A percentile compares a stretch with the other conserved stretches of the same genome.
Evolutionary conservation across 2,113 vertebrate genomes (phyloP).

Genomic region (Zosterops japonicus): DNA sequence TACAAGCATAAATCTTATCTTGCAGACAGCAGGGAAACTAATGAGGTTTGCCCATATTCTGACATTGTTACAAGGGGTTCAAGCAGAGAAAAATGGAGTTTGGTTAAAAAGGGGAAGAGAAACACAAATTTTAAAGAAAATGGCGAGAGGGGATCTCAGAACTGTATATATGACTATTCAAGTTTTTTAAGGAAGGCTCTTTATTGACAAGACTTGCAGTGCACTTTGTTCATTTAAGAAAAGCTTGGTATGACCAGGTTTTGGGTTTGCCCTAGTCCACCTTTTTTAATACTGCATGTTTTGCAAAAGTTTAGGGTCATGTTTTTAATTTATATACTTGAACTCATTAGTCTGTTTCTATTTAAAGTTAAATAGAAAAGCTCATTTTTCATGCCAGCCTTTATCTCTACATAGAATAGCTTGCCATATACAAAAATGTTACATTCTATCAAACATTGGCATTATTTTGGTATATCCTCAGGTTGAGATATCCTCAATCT

Average conservation of each 20-base stretch:
- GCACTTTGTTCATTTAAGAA: neutral
- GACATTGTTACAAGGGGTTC: constrained; percentile 60
- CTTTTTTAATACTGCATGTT: constrained; percentile 1
- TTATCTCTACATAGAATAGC: neutral
- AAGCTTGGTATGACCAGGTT: neutral
- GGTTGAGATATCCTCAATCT: neutral
- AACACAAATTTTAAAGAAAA: neutral
- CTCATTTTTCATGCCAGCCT: constrained; percentile 45
- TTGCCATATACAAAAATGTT: constrained; percentile 8
- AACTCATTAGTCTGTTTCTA: constrained; percentile 43
- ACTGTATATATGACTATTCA: neutral
- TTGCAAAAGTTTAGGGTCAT: constrained; percentile 6
- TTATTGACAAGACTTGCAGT: neutral
- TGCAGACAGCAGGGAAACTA: constrained; percentile 73
- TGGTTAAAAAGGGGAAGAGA: neutral
- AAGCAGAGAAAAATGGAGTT: constrained; percentile 57
- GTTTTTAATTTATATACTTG: constrained; percentile 48
- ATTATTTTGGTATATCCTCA: neutral
- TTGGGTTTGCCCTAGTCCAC: neutral
- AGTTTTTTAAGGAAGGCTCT: neutral
- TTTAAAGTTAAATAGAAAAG: constrained; percentile 41
- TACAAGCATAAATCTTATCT: constrained; percentile 76
- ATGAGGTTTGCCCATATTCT: constrained; percentile 68
- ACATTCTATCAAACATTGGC: neutral
- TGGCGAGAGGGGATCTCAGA: neutral